Evolutionary conservation across 2,888 invertebrate genomes (phyloP), one percentile per base, ranked within the genome.

Genomic region (Mermis nigrescens): DNA sequence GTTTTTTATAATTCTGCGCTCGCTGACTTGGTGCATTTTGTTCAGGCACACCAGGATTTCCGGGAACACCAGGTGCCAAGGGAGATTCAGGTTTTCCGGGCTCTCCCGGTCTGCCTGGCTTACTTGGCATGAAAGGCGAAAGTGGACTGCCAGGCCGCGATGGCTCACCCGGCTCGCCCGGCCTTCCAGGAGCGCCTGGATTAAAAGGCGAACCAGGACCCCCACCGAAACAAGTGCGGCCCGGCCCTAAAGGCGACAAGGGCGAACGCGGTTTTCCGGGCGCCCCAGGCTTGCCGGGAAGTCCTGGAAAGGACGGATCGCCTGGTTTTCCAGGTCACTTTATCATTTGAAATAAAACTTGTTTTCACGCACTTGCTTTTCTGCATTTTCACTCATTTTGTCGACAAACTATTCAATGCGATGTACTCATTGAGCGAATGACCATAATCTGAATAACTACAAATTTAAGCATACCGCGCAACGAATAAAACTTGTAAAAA

Each of bases 221-320:
- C 12, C 48, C 48, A n/a, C 48, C 48, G 48, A 24, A 48, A 48
- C 48, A 48, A 48, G 24, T 48, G 7, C 24, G 12, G 24, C 48
- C 48, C 12, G 48, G 48, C 12, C 48, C 48, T 24, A 4, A 4
- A 4, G 48, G 48, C 12, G 19, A 12, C 24, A 48, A 48, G 24
- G 48, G 48, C 24, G 48, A 48, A 7, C 48, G 48, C 12, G 48
- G 48, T 7, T 7, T 24, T n/a, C 48, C 48, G 24, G 48, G 48
- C 12, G 19, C 24, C 4, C 19, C 48, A n/a, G 48, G 48, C 24
- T 24, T 24, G 4, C 58, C 57, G n/a, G 58, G 58, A 7, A 86
- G 76, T 54, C 79, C 81, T 63, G 86, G 86, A 19, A 68, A 69
- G 12, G 64, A 64, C 57, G 69, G 69, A 19, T 51, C 48, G n/a